Evolutionary conservation across 2,113 vertebrate species (phyloP), one percentile per base, ranked within the genome.

Genomic region (Argyrosomus japonicus): DNA sequence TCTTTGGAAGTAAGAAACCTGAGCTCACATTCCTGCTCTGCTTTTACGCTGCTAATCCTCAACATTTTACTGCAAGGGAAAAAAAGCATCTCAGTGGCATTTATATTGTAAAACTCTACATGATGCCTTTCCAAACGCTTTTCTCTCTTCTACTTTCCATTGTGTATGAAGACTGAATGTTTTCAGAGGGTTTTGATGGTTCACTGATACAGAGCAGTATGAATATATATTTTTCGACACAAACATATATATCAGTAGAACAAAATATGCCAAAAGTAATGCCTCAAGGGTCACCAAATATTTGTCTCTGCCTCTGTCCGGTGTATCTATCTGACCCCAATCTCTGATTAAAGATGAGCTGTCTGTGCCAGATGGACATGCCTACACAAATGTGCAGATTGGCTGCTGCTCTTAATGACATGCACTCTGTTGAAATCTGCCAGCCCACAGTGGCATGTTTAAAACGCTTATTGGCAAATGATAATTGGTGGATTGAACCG

Each of bases 1-100:
- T 90, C 95, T 97, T 86, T 98, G 97, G 97, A 97, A 95, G 97
- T 98, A 94, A 96, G 96, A 93, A 48, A 56, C 25, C 19, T 21
- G 5, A 47, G 1, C 10, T 56, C n/a, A 27, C 32, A 21, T 48
- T 45, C 12, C 54, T 77, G 5, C 53, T 43, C 29, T 67, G 48
- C n/a, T 32, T 72, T 53, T 10, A 15, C 65, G 32, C 1, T 54
- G 9, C 4, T 47, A 43, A 50, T 54, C 36, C 15, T 68, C 18
- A 1, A 19, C 13, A 25, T 10, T n/a, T 15, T 21, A 45, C 63
- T 64, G 1, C 4, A 40, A 70, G 45, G 14, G 36, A 10, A n/a
- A 51, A 23, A 36, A 51, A 12, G 19, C 12, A 36, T 32, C 12
- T 50, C 43, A 32, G 25, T 32, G 57, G 18, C 25, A 14, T 48